Percentiles rank a stretch among this genome's conserved stretches.
These are phyloP conservation scores for Gymnothorax javanicus DNA, from an alignment of 2,797 vertebrate genomes.

Conservation along the genomic window DNA sequence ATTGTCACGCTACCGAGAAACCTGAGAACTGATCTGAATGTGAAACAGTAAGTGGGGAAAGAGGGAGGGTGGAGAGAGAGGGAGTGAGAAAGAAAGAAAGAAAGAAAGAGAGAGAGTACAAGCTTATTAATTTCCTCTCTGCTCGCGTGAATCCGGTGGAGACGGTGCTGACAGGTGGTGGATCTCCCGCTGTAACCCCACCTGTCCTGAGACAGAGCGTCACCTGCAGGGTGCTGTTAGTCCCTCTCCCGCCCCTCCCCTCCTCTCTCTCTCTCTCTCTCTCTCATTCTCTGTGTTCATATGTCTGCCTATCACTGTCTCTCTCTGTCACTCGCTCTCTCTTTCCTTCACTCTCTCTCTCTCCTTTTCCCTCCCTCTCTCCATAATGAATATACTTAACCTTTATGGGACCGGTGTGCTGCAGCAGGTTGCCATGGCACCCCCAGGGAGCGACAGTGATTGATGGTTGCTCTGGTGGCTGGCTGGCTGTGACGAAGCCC, in stretches of 20 bases:
- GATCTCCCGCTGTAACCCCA: slow-evolving; percentile 48
- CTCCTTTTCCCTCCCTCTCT: slow-evolving; percentile 37
- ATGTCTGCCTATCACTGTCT: slow-evolving; percentile 10
- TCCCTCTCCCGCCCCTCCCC: neutral
- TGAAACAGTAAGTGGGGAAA: neutral
- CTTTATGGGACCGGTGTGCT: neutral
- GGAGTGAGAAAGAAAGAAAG: slow-evolving; percentile 28
- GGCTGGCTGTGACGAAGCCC: neutral
- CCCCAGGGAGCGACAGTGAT: neutral
- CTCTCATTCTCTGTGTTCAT: slow-evolving; percentile 6
- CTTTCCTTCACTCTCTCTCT: slow-evolving; percentile 31
- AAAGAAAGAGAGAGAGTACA: slow-evolving; percentile 34
- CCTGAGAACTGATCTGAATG: too few species aligned
- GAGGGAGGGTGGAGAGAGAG: neutral
- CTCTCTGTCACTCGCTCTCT: slow-evolving; percentile 40
- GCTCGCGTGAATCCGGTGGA: neutral
- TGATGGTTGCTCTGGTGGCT: neutral
- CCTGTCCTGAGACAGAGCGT: slow-evolving; percentile 38
- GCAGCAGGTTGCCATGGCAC: neutral
- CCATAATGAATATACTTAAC: slow-evolving; percentile 7
- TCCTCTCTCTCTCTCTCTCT: slow-evolving; percentile 45
- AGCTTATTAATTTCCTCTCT: slow-evolving; percentile 7
- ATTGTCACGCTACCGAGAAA: too few species aligned
- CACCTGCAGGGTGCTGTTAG: slow-evolving; percentile 65
- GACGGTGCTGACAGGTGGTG: neutral